Evolutionary conservation across 2,797 vertebrate genomes (phyloP).

Genomic region (Amphiprion clarkii): DNA sequence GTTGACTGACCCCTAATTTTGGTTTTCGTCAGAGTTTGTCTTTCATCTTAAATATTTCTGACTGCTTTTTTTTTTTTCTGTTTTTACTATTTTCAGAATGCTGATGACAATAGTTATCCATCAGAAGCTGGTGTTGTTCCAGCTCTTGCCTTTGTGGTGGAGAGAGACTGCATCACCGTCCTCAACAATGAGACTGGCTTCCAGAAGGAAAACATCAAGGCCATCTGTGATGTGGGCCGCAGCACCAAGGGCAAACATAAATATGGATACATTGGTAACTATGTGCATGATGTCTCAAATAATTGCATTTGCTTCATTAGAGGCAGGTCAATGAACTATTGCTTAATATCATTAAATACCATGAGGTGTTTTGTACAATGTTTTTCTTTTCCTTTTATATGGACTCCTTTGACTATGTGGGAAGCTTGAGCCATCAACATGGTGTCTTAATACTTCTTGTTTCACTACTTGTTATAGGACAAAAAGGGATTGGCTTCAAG

Average conservation of each 20-base stretch:
- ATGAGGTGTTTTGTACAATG: background rate
- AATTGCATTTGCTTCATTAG: background rate
- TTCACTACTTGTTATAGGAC: slow-evolving; percentile 70
- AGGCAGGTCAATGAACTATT: background rate
- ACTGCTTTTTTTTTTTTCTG: background rate
- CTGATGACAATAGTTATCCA: slow-evolving; percentile 87
- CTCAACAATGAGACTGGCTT: slow-evolving; percentile 88
- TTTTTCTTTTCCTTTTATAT: background rate
- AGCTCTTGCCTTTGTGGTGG: slow-evolving; percentile 85
- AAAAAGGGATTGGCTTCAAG: slow-evolving; percentile 90
- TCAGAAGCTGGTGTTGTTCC: slow-evolving; percentile 52
- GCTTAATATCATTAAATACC: background rate
- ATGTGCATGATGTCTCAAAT: too few species aligned
- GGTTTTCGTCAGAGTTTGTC: background rate
- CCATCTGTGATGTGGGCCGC: slow-evolving; percentile 87
- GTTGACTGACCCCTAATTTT: too few species aligned
- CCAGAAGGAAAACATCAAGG: slow-evolving; percentile 83
- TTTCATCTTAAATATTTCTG: background rate
- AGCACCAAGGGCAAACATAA: slow-evolving; percentile 89
- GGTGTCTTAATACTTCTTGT: background rate
- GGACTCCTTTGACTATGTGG: background rate
- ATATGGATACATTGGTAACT: slow-evolving; percentile 87
- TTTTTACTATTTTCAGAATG: slow-evolving; percentile 76
- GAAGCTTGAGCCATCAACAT: background rate
- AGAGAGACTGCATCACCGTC: slow-evolving; percentile 82